A percentile compares a stretch with the other conserved stretches of the same genome.
These are phyloP conservation scores for Beris chalybata DNA, from an alignment of 2,888 invertebrate species.

Conservation along the genomic window DNA sequence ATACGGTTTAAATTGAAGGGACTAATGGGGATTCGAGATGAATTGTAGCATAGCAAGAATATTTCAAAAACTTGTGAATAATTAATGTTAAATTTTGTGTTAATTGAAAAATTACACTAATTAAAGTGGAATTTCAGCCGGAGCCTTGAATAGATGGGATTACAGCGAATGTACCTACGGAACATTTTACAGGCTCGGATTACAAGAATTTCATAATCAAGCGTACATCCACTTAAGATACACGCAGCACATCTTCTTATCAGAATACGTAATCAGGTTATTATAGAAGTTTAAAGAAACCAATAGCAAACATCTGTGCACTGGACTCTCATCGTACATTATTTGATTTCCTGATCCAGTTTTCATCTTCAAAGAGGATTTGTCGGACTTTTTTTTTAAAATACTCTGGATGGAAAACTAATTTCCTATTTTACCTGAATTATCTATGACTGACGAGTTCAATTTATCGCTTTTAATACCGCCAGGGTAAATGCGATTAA, in stretches of 20 bases:
- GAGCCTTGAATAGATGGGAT: too few species aligned
- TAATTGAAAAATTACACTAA: conserved; percentile 40
- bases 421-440: conserved; percentile 41
- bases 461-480: conserved; percentile 28
- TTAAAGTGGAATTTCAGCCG: conserved; percentile 34
- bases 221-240: neutral
- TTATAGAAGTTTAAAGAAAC: too few species aligned
- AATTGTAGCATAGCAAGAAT: conserved; percentile 12
- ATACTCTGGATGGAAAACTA: conserved; percentile 38
- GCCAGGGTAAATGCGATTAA: conserved; percentile 13
- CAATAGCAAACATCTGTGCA: neutral
- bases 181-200: neutral
- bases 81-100: conserved; percentile 38
- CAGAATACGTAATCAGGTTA: neutral
- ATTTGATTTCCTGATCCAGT: conserved; percentile 9
- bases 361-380: conserved; percentile 35
- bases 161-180: too few species aligned
- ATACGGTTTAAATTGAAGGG: conserved; percentile 35
- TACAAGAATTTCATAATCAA: neutral
- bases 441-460: conserved; percentile 37
- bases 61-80: conserved; percentile 32
- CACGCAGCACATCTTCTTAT: neutral
- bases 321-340: conserved; percentile 17
- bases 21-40: conserved; percentile 37
- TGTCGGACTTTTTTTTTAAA: conserved; percentile 35